These are phyloP conservation scores for Orthosia cruda DNA, from an alignment of 2,888 invertebrate genomes.

Conservation along the genomic window DNA sequence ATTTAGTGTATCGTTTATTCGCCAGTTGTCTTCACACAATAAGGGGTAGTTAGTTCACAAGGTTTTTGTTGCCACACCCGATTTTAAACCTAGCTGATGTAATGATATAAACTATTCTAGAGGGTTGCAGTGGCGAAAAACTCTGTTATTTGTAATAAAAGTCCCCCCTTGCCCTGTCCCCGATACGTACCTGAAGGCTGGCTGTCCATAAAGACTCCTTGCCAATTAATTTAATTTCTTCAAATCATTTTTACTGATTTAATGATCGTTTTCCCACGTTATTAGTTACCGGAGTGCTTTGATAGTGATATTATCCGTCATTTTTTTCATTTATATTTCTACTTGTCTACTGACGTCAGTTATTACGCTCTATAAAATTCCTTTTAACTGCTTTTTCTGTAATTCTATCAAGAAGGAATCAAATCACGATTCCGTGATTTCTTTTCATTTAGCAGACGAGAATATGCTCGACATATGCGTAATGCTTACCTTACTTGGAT, in stretches of 20 bases:
- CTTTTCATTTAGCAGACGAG: neutral
- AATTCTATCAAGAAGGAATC: neutral
- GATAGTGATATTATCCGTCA: neutral
- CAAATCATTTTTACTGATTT: neutral
- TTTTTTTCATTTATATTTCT: neutral
- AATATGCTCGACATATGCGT: neutral
- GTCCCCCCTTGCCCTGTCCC: no score
- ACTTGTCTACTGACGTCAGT: no score
- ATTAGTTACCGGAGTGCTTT: neutral
- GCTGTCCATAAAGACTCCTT: neutral
- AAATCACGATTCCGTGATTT: neutral
- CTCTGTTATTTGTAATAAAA: constrained; percentile 5
- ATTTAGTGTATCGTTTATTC: constrained; percentile 2
- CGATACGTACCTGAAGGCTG: neutral
- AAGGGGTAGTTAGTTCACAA: neutral
- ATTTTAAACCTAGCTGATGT: constrained; percentile 1
- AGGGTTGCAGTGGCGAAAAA: neutral
- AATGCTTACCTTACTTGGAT: neutral
- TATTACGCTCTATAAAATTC: neutral
- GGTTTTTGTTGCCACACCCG: neutral
- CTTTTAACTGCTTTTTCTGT: neutral
- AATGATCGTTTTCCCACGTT: neutral
- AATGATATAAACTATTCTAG: constrained; percentile 4
- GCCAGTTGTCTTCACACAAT: constrained; percentile 4
- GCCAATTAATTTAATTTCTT: constrained; percentile 7